Conservation (phyloP, 1,140 invertebrate species). For the Maniola jurtina region DNA sequence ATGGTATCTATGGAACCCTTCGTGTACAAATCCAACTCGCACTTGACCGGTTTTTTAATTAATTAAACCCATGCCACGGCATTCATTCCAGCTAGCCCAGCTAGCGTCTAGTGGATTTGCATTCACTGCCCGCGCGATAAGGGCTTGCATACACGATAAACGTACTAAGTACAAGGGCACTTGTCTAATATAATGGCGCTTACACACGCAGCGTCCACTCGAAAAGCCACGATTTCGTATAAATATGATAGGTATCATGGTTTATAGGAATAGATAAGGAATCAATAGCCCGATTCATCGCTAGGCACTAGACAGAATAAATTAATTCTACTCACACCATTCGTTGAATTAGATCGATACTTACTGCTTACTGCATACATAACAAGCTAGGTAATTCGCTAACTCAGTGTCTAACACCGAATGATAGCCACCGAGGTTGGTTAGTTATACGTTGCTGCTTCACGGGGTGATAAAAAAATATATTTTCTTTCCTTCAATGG, state of each 20-base stretch:
- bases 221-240: not conserved
- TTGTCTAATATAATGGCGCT: not conserved
- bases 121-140: constrained; percentile 2
- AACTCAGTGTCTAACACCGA: no score
- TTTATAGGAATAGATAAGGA: not conserved
- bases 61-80: not conserved
- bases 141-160: constrained; percentile 7
- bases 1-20: no score
- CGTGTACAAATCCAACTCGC: no score
- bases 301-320: not conserved
- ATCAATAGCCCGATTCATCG: not conserved
- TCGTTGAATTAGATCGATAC: not conserved
- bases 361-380: no score
- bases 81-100: not conserved
- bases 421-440: no score
- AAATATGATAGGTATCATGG: not conserved
- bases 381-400: no score
- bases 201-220: not conserved
- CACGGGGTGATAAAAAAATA: no score
- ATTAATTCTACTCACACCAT: not conserved
- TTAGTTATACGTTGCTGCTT: no score
- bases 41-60: not conserved
- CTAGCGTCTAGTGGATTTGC: not conserved
- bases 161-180: not conserved
- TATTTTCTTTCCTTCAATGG: no score